A percentile compares a stretch with the other conserved stretches of the same genome.
phyloP scores from a whole-genome alignment of 2,888 invertebrate genomes.

The Falcaria lacertinaria region DNA sequence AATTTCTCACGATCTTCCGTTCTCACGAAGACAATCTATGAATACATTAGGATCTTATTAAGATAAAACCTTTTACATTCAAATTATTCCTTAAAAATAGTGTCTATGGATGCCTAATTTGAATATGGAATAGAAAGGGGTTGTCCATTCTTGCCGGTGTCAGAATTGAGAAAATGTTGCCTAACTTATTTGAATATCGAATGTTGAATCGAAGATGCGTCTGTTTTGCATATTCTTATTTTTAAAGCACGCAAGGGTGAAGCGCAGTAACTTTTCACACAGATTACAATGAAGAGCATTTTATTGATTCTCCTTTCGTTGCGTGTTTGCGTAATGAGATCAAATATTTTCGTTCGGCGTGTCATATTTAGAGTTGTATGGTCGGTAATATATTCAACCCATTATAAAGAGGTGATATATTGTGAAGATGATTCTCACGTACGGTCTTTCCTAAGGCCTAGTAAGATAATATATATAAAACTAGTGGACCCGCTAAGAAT shows the following conservation, averaged over 20 bases:
- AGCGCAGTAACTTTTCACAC: conserved; percentile 55
- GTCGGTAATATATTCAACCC: conserved; percentile 42
- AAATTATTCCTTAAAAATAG: conserved; percentile 45
- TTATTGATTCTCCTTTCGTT: conserved; percentile 52
- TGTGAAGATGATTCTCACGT: conserved; percentile 26
- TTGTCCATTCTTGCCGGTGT: conserved; percentile 72
- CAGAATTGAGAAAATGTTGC: conserved; percentile 66
- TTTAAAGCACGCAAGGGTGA: conserved; percentile 17
- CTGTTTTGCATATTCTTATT: conserved; percentile 65
- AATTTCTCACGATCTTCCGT: conserved; percentile 54
- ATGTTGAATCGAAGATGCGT: conserved; percentile 45
- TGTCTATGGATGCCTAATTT: conserved; percentile 64
- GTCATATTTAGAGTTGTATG: conserved; percentile 66
- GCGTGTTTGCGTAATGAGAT: conserved; percentile 71
- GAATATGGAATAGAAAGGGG: conserved; percentile 63
- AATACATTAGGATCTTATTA: conserved; percentile 60
- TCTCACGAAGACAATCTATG: conserved; percentile 60
- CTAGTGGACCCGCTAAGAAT: no score
- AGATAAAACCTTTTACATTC: conserved; percentile 55
- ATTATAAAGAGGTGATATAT: conserved; percentile 46
- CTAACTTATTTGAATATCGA: conserved; percentile 76
- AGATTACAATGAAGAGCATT: conserved; percentile 38
- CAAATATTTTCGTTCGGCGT: conserved; percentile 72
- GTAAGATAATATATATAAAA: no score
- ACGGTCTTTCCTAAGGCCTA: no score